Evolutionary conservation across 2,113 vertebrate species (phyloP).

Genomic region (Chroicocephalus ridibundus): DNA sequence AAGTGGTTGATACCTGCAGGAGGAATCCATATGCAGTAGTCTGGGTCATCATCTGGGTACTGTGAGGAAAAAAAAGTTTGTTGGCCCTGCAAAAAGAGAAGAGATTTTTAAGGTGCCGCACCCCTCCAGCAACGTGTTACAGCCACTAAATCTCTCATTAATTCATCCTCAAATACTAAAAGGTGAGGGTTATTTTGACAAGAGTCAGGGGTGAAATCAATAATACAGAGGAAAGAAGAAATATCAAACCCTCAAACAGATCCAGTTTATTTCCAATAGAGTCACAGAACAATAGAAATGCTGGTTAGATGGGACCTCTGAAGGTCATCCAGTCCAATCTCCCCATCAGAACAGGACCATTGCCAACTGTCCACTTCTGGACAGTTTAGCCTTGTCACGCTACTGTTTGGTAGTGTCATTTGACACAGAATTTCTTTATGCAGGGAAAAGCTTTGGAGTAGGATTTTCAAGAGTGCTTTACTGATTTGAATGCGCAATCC

Average conservation of each 20-base stretch:
- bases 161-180: not conserved
- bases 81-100: slow-evolving; percentile 70
- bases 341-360: not conserved
- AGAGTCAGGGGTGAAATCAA: not conserved
- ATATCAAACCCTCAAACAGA: not conserved
- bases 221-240: not conserved
- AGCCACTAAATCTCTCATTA: not conserved
- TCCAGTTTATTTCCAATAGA: not conserved
- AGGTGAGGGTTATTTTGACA: not conserved
- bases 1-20: slow-evolving; percentile 82
- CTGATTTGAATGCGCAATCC: not conserved
- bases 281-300: not conserved
- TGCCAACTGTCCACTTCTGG: not conserved
- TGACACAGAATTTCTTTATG: not conserved
- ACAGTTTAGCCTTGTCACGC: not conserved
- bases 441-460: not conserved
- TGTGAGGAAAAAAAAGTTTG: slow-evolving; percentile 71
- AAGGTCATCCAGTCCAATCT: not conserved
- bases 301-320: not conserved
- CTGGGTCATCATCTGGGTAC: slow-evolving; percentile 94
- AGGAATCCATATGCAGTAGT: slow-evolving; percentile 95
- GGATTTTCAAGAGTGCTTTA: not conserved
- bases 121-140: not conserved
- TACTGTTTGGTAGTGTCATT: not conserved
- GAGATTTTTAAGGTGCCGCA: not conserved